Base-by-base conservation (phyloP, 2,797 vertebrate species). In the Rhinophrynus dorsalis region DNA sequence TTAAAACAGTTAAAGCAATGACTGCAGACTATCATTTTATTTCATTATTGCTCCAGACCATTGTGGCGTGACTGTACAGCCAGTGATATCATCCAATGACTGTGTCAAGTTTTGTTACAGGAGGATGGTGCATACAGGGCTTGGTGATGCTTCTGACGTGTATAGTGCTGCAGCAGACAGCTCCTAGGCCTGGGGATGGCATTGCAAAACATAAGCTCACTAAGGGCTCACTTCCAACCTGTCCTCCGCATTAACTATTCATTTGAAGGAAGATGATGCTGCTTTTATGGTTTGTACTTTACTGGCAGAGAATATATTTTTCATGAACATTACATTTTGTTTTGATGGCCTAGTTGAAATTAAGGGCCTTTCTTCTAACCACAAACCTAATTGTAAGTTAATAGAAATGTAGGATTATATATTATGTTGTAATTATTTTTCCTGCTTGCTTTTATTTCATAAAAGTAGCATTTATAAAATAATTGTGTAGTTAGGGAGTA, bases 141-240 rank as follows among this genome's bases (percentile, higher is more conserved):
- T 71, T 45, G 58, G 67, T 35, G 59, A 70, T 56, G 29, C 26
- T 45, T 37, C 6, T 63, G 68, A 63, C 58, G 51, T 71, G 52
- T 9, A 7, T 50, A 60, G 29, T 64, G 68, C 68, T 63, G 67
- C 57, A 60, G 67, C 55, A 61, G 57, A 38, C 47, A 57, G 20
- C 68, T 65, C 52, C 57, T 65, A 72, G 68, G 60, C 68, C 68
- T 17, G 17, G 51, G 60, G 52, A 64, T 57, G 44, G 63, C 51
- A 71, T 57, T 71, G 51, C 40, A 63, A 56, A 70, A 54, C 30
- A 68, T 54, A 30, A 61, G 68, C 68, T 56, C 38, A 30, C 59
- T 44, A 56, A 45, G 57, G 48, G 52, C 20, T 54, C 26, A n/a
- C 35, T 48, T 56, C 24, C 59, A 63, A 56, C 59, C 68, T 64